Percentiles rank a stretch among this genome's conserved stretches.
Conservation (phyloP, 2,797 vertebrate species). For the Rhinogobio ventralis region DNA sequence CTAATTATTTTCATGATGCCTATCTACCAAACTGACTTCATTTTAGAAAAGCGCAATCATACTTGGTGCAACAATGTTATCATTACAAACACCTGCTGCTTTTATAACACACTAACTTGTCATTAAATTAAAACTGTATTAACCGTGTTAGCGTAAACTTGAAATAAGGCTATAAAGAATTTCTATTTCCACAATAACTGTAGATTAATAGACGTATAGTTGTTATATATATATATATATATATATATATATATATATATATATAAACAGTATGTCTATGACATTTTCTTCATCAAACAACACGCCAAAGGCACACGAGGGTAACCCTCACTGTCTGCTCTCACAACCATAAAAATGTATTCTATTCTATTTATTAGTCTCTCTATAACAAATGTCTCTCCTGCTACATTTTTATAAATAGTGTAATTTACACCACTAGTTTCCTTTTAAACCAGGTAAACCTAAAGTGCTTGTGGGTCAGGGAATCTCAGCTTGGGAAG, state of each 20-base stretch:
- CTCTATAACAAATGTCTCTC: conserved; percentile 47
- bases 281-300: conserved; percentile 46
- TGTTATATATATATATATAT: conserved; percentile 27
- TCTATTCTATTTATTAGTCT: conserved; percentile 19
- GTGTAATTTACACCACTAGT: conserved; percentile 47
- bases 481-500: background rate
- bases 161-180: conserved; percentile 48
- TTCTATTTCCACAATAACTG: conserved; percentile 47
- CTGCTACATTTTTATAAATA: conserved; percentile 72
- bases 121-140: conserved; percentile 27
- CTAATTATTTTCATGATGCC: conserved; percentile 50
- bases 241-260: background rate
- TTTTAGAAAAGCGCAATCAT: conserved; percentile 67
- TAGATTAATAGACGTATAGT: conserved; percentile 52
- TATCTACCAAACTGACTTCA: conserved; percentile 27
- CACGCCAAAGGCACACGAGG: conserved; percentile 74
- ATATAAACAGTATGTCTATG: conserved; percentile 55
- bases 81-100: conserved; percentile 44
- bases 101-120: conserved; percentile 45
- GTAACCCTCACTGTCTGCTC: conserved; percentile 64
- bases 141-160: conserved; percentile 35
- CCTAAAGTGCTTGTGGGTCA: conserved; percentile 33
- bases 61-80: conserved; percentile 70
- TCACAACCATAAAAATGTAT: conserved; percentile 29
- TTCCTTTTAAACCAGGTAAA: conserved; percentile 35